Percentiles rank a stretch among this genome's conserved stretches.
phyloP scores from a whole-genome alignment of 2,797 vertebrate genomes.

The Otus scops region DNA sequence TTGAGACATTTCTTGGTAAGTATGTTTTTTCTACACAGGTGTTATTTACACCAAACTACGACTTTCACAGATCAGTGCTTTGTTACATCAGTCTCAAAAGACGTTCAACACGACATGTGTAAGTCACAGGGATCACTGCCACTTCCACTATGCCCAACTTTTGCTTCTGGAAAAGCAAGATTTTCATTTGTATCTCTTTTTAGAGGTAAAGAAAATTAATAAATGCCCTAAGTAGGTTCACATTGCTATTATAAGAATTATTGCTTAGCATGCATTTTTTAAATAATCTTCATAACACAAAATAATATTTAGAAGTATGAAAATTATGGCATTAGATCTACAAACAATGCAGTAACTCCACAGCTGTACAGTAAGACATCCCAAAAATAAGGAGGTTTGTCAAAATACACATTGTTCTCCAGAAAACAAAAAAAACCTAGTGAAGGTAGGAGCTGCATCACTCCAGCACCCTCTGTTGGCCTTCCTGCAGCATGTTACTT shows the following conservation, averaged over 20 bases:
- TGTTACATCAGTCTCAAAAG: neutral
- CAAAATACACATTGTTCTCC: neutral
- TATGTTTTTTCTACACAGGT: neutral
- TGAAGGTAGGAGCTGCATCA: neutral
- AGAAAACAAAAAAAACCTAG: neutral
- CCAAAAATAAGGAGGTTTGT: neutral
- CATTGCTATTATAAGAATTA: neutral
- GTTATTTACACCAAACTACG: neutral
- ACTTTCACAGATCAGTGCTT: neutral
- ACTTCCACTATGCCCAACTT: neutral
- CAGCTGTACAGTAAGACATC: neutral
- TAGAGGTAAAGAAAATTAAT: neutral
- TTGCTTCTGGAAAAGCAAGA: neutral
- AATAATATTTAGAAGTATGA: neutral
- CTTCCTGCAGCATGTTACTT: neutral
- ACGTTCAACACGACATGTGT: neutral
- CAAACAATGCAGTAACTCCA: neutral
- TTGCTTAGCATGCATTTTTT: accelerated
- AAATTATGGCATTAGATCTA: neutral
- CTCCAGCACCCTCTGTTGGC: slow-evolving; percentile 71
- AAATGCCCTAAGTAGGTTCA: neutral
- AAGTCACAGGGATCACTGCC: neutral
- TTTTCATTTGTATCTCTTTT: neutral
- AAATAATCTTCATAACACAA: neutral
- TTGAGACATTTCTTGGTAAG: neutral